Evolutionary conservation across 2,888 invertebrate genomes (phyloP).

Genomic region (Pasiphila rectangulata): DNA sequence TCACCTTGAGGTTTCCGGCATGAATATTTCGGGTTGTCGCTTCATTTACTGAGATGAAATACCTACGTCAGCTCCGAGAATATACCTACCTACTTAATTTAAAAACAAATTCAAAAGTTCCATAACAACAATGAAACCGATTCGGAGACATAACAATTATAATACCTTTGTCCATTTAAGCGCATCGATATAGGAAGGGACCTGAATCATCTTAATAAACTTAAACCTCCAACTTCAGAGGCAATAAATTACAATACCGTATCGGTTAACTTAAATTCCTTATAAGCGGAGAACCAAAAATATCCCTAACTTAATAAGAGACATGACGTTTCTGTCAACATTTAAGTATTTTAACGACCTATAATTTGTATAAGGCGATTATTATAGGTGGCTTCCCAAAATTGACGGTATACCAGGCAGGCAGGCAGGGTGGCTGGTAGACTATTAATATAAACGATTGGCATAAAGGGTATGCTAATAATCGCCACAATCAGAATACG

Average conservation of each 20-base stretch:
- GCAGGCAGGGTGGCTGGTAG: slow-evolving; percentile 24
- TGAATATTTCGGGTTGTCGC: slow-evolving; percentile 3
- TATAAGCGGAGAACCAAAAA: slow-evolving; percentile 26
- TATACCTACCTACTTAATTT: not conserved
- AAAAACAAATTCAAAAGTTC: not conserved
- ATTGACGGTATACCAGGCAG: slow-evolving; percentile 16
- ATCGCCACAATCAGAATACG: slow-evolving; percentile 52
- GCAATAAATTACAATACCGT: slow-evolving; percentile 31
- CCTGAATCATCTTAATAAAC: slow-evolving; percentile 20
- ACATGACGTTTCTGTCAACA: slow-evolving; percentile 30
- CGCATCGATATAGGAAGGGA: slow-evolving; percentile 18
- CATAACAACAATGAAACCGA: not conserved
- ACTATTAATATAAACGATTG: slow-evolving; percentile 51
- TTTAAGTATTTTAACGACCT: slow-evolving; percentile 34
- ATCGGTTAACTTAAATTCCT: slow-evolving; percentile 30
- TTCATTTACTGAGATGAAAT: not conserved
- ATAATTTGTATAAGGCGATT: slow-evolving; percentile 35
- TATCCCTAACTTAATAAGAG: slow-evolving; percentile 31
- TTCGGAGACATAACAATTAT: slow-evolving; percentile 8
- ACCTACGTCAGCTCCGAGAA: not conserved
- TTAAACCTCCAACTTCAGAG: slow-evolving; percentile 15
- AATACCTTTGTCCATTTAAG: not conserved
- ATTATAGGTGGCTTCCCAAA: slow-evolving; percentile 32
- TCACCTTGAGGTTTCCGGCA: slow-evolving; percentile 30
- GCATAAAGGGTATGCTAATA: slow-evolving; percentile 64